Evolutionary conservation across 1,140 invertebrate genomes (phyloP).

Genomic region (Drosophila ohnishii): DNA sequence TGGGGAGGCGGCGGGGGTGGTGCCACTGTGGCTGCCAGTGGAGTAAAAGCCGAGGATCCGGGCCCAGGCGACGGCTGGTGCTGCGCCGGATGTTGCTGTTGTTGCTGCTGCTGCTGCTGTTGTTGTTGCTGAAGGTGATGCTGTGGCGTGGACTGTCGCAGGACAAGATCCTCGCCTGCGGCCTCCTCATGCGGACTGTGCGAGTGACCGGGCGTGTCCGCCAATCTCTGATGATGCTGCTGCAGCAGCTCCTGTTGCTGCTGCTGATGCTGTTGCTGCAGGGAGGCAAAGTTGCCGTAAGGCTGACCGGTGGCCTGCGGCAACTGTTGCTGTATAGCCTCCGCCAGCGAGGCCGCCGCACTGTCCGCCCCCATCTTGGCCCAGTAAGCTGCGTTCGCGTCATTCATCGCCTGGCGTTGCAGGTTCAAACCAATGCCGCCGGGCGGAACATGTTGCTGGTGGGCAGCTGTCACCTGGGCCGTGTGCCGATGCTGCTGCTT

Average conservation of each 20-base stretch:
- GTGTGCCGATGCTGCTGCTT: conserved; percentile 86
- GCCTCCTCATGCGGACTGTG: conserved; percentile 83
- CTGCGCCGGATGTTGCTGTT: conserved; percentile 84
- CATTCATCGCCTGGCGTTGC: conserved; percentile 84
- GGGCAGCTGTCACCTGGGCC: conserved; percentile 85
- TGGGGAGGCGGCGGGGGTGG: conserved; percentile 87
- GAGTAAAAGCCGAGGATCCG: conserved; percentile 91
- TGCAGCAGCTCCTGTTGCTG: conserved; percentile 68
- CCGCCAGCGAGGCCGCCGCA: conserved; percentile 73
- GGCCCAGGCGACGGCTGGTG: conserved; percentile 70
- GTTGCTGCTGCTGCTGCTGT: conserved; percentile 67
- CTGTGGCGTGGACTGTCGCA: conserved; percentile 60
- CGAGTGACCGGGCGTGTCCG: conserved; percentile 75
- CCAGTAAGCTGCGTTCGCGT: conserved; percentile 85
- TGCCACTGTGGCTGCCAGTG: conserved; percentile 87
- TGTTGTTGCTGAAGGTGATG: conserved; percentile 81
- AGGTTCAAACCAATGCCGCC: conserved; percentile 85
- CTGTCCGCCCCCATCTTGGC: conserved; percentile 90
- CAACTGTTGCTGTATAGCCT: conserved; percentile 87
- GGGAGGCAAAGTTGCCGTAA: conserved; percentile 87
- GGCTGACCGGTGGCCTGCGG: conserved; percentile 88
- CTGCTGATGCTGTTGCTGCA: conserved; percentile 85
- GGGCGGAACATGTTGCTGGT: conserved; percentile 73
- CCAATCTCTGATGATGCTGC: conserved; percentile 67
- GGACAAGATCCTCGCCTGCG: conserved; percentile 84